Conservation (phyloP, 1,140 invertebrate genomes). For the Babylonia areolata region DNA sequence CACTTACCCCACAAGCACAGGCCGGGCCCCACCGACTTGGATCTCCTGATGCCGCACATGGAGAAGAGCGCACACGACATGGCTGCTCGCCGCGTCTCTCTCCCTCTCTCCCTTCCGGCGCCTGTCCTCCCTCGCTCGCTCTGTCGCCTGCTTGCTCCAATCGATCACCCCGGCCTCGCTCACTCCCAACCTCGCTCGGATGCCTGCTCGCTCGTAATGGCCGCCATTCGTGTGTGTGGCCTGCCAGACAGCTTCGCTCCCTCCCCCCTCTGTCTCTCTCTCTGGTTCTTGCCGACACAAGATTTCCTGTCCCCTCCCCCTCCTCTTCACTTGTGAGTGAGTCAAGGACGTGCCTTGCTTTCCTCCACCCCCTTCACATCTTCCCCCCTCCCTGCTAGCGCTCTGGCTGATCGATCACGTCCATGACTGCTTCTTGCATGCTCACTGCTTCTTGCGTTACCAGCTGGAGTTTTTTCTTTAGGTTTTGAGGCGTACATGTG, state of each 20-base stretch:
- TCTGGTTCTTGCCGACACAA: not conserved
- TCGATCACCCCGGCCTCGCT: not conserved
- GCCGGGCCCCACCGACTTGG: not conserved
- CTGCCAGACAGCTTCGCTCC: not conserved
- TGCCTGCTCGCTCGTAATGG: no score
- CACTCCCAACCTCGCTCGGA: no score
- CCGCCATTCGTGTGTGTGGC: no score
- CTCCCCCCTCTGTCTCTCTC: not conserved
- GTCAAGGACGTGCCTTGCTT: no score
- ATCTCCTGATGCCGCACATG: not conserved
- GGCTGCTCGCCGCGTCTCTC: not conserved
- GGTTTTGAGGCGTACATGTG: no score
- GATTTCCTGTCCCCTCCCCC: not conserved
- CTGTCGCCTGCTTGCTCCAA: constrained; percentile 8
- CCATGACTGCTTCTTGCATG: not conserved
- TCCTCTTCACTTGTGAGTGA: no score
- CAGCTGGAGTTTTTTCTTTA: no score
- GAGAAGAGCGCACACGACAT: constrained; percentile 1
- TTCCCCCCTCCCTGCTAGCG: not conserved
- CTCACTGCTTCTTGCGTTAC: no score
- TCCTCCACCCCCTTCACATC: not conserved
- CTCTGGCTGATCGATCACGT: not conserved
- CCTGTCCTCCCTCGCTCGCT: not conserved
- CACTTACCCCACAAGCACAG: constrained; percentile 30
- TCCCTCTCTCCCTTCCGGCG: not conserved